Base-by-base conservation (phyloP, 2,888 invertebrate genomes). In the Rapana venosa region DNA sequence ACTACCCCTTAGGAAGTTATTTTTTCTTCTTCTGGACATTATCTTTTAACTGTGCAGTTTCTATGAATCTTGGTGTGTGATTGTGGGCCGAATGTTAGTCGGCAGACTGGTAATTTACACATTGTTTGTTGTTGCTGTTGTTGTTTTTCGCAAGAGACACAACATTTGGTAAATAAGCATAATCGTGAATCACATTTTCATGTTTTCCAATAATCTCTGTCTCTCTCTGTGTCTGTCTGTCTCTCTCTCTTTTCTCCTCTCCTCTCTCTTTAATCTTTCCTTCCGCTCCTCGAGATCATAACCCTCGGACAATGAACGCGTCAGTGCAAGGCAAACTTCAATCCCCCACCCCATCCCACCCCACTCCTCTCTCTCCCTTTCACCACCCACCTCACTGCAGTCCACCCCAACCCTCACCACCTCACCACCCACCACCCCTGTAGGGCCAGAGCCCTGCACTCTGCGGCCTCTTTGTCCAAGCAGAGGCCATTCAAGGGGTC, bases 401-500 rank as follows among this genome's bases (percentile, higher is more conserved):
- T 22, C 61, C 22, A 20, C 61, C 61, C 61, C 47, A 47, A 4
- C 61, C 61, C 61, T 61, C 61, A 61, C 61, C 74, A 47, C 47
- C 47, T n/a, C 20, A 20, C 70, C 70, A 70, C 70, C 70, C 70
- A 6, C 70, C 26, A n/a, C n/a, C 74, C 74, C 47, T 47, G 47
- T 47, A 47, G 8, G 8, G 47, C 47, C 47, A 47, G 47, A 47
- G 47, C 47, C 47, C 47, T 47, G 47, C 47, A n/a, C 11, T n/a
- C n/a, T 13, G 8, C 74, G 30, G 1, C 13, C 74, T n/a, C n/a
- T 30, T 30, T 74, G 35, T 32, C 79, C 35, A 32, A 79, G 79
- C 32, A 47, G 79, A 79, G 79, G 79, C 79, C 79, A 35, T 79
- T 79, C 79, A 79, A 79, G 35, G 20, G 74, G 74, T 74, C 74